A percentile compares a stretch with the other conserved stretches of the same genome.
Conservation (phyloP, 2,113 vertebrate genomes). For the Pedetes capensis region DNA sequence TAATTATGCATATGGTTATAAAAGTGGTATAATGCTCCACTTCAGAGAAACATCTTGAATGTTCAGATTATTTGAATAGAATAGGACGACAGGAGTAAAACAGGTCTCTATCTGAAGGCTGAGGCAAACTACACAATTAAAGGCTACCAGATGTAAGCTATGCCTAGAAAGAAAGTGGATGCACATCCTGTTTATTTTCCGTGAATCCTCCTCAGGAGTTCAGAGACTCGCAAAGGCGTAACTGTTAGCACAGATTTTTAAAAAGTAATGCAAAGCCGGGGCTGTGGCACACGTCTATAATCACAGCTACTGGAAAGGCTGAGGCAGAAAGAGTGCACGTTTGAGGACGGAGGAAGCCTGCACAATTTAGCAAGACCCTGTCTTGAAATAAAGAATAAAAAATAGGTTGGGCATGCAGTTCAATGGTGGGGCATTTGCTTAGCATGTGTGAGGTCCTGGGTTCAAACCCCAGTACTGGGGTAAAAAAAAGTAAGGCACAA, state of each 20-base stretch:
- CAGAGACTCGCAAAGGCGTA: not conserved
- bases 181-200: not conserved
- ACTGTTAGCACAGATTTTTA: not conserved
- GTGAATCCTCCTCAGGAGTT: conserved; percentile 1
- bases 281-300: too few relatives aligned
- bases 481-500: not conserved
- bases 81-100: not conserved
- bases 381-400: too few relatives aligned
- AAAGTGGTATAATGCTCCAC: not conserved
- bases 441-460: too few relatives aligned
- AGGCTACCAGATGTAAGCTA: not conserved
- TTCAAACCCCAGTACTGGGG: too few relatives aligned
- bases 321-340: too few relatives aligned
- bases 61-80: not conserved
- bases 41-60: conserved; percentile 7
- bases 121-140: not conserved
- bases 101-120: not conserved
- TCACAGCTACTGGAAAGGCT: too few relatives aligned
- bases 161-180: not conserved
- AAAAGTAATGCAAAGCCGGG: not conserved
- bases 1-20: not conserved
- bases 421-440: too few relatives aligned
- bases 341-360: too few relatives aligned
- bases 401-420: too few relatives aligned
- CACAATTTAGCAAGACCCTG: too few relatives aligned